Base-by-base conservation (phyloP, 1,140 invertebrate genomes). In the Pararge aegeria region DNA sequence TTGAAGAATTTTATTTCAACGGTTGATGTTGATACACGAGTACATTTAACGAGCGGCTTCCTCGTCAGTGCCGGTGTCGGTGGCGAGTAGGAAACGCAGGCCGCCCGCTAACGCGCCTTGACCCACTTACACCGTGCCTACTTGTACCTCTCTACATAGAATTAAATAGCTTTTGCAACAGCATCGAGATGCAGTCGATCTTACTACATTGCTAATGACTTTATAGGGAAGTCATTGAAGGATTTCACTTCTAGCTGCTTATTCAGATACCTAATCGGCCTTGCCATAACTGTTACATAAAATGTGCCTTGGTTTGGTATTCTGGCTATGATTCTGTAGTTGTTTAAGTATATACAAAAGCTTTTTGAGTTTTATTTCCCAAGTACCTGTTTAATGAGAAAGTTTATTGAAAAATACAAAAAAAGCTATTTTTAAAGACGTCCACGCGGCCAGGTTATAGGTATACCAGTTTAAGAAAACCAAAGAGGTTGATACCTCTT, bases 21-120 rank as follows among this genome's bases (percentile, higher is more conserved):
- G 61, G 68, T 64, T 72, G 63, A 63, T 72, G 68, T 62, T 72
- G 63, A 63, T 72, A 67, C 59, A 73, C 50, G 66, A 77, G 71
- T 74, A 56, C 61, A 68, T 72, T 61, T 80, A 80, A 84, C 73
- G 60, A 80, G 75, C 61, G 61, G 66, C 78, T 80, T 85, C 80
- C 82, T 85, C 64, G 60, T 65, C 64, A 44, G 62, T 74, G 63
- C 58, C 72, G 73, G 73, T 66, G 52, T 29, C 63, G 57, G 61
- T 75, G 64, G 66, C 75, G 71, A 69, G 74, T 83, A 87, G 83
- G 81, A 87, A 85, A 82, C 81, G 67, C 63, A 51, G 58, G 49
- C 70, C 71, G 75, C 62, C 75, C 61, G 70, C 70, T 64, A 70
- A 56, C 64, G 63, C 66, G 81, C 84, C 84, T 87, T 87, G 84